Evolutionary conservation across 2,797 vertebrate genomes (phyloP), one percentile per base, ranked within the genome.

Genomic region (Nasua narica): DNA sequence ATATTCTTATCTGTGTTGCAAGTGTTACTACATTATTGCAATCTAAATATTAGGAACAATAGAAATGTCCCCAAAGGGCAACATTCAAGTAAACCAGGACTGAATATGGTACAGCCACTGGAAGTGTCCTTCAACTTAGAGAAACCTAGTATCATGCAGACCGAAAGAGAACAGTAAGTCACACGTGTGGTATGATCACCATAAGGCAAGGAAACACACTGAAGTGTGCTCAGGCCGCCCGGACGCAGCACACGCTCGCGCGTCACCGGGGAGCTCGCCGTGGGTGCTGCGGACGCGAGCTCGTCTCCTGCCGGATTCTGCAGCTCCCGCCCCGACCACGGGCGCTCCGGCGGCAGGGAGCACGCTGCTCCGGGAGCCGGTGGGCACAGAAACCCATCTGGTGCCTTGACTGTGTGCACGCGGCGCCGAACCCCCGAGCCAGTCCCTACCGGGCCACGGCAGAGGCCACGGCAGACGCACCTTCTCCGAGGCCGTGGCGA

Each of bases 401-500:
- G 14, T 11, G 7, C 27, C 23, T 0, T 1, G 18, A 21, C 37
- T 8, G 7, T 15, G 58, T 35, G 52, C 3, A 1, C 77, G 40
- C 0, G 7, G 8, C 7, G 37, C 7, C 1, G 21, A 27, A 8
- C 43, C 18, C 7, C 2, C 1, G 5, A 9, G 2, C 13, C 0
- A 18, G 23, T 3, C 11, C 9, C n/a, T n/a, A n/a, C n/a, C n/a
- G n/a, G 27, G 43, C 48, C 18, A 29, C 0, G 1, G 14, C 11
- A 65, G 83, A 32, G 27, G 43, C 48, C 18, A 29, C 0, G 1
- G 14, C 11, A 65, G 83, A 32, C 96, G 83, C 98, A 99, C 99
- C 99, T 99, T 99, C 98, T 99, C 99, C 1, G 99, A 99, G 77
- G 99, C 99, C 2, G 99, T 99, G 97, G 99, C 99, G 65, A 99